Base-by-base conservation (phyloP, 2,113 vertebrate species). In the Cyanoliseus patagonus region DNA sequence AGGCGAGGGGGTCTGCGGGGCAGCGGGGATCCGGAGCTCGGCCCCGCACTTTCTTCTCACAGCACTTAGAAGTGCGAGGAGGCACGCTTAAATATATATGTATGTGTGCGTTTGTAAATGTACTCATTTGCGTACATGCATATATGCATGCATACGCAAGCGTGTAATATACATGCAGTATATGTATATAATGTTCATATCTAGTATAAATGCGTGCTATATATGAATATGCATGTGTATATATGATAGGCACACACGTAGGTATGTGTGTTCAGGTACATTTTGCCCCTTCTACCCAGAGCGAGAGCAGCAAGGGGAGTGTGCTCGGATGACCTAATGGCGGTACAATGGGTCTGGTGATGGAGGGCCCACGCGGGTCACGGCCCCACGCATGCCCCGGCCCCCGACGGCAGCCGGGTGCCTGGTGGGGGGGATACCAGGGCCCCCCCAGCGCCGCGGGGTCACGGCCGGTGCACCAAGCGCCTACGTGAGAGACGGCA, bases 191-290 rank as follows among this genome's bases (percentile, higher is more conserved):
- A 31, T 25, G 42, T 39, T 1, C 8, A 13, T 2, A 7, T 16
- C 1, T 2, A 6, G 5, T 1, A 3, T 5, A 13, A 41, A 42
- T 0, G 16, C 0, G 28, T 3, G 68, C 31, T n/a, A 5, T 23
- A 30, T 30, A 28, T 10, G 19, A 2, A 4, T 3, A 13, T 3
- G 5, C 8, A 8, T 30, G 11, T 30, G n/a, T 42, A 10, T 4
- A 0, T 20, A 14, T 1, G 33, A 39, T 7, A n/a, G 25, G 4
- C 15, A 4, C n/a, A 5, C 6, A 28, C 35, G 6, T 3, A 24
- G 0, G 17, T 4, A 7, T 9, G 15, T 6, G 28, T 4, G 11
- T 0, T 68, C 90, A 67, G 74, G 74, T 81, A 8, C 13, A 2
- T 47, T 51, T 52, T 2, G 10, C 9, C 15, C 20, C 14, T 59